Evolutionary conservation across 2,797 vertebrate species (phyloP).

Genomic region (Limnodromus scolopaceus): DNA sequence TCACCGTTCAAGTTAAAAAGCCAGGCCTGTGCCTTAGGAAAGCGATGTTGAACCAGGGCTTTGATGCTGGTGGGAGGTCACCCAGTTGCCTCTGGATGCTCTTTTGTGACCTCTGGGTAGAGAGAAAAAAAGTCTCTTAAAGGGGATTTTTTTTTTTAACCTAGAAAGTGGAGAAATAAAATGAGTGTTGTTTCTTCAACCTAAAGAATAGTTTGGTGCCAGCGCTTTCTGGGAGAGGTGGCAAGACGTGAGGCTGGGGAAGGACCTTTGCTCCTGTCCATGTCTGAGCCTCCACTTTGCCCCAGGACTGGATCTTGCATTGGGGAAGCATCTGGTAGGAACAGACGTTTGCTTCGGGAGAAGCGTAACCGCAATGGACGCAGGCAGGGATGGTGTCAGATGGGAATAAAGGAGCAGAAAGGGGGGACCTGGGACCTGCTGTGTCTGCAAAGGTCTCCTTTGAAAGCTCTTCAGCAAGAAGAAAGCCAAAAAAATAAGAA

Average conservation of each 20-base stretch:
- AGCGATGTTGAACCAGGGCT: background rate
- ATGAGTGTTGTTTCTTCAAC: background rate
- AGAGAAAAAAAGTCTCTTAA: background rate
- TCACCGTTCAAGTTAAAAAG: background rate
- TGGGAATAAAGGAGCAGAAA: background rate
- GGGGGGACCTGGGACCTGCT: background rate
- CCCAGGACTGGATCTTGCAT: background rate
- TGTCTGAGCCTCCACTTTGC: background rate
- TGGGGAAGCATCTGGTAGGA: background rate
- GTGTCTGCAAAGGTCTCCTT: background rate
- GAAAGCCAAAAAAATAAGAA: background rate
- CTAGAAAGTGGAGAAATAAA: background rate
- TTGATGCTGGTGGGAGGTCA: background rate
- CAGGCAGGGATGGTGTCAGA: background rate
- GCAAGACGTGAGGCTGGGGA: background rate
- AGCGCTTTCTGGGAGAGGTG: background rate
- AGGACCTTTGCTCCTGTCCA: background rate
- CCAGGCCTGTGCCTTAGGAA: background rate
- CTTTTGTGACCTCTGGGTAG: background rate
- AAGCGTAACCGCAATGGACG: accelerated
- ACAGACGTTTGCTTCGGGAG: background rate
- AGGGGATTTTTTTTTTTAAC: background rate
- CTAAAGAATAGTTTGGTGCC: background rate
- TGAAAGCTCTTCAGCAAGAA: background rate
- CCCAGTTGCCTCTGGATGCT: background rate